Evolutionary conservation across 1,140 invertebrate species (phyloP).

Genomic region (Anastrepha obliqua): DNA sequence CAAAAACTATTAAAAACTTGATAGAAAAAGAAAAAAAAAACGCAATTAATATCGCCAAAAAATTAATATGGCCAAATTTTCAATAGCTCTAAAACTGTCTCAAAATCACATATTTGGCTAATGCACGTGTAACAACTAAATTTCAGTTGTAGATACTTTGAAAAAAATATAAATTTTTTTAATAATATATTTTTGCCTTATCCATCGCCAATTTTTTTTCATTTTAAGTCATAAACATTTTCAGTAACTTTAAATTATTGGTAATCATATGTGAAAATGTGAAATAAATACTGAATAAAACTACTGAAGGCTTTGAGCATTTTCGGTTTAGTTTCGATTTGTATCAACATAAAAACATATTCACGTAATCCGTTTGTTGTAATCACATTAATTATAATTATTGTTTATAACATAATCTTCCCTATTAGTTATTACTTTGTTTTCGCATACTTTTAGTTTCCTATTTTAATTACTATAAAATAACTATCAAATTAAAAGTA

Average conservation of each 20-base stretch:
- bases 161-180: neutral
- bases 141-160: neutral
- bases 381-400: slow-evolving; percentile 35
- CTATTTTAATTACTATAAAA: slow-evolving; percentile 28
- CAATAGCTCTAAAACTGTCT: neutral
- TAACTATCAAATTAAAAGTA: slow-evolving; percentile 36
- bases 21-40: neutral
- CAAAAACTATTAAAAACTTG: neutral
- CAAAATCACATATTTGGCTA: neutral
- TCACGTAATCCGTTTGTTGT: neutral
- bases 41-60: neutral
- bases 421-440: slow-evolving; percentile 45
- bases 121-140: neutral
- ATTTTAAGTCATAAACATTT: neutral
- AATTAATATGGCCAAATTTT: neutral
- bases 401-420: slow-evolving; percentile 44
- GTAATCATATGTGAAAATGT: neutral
- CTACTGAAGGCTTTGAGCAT: neutral
- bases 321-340: neutral
- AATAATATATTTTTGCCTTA: neutral
- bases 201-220: neutral
- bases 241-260: neutral
- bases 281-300: neutral
- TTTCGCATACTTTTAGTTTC: slow-evolving; percentile 33
- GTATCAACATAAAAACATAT: neutral